Base-by-base conservation (phyloP, 2,797 vertebrate species). In the Takifugu rubripes region DNA sequence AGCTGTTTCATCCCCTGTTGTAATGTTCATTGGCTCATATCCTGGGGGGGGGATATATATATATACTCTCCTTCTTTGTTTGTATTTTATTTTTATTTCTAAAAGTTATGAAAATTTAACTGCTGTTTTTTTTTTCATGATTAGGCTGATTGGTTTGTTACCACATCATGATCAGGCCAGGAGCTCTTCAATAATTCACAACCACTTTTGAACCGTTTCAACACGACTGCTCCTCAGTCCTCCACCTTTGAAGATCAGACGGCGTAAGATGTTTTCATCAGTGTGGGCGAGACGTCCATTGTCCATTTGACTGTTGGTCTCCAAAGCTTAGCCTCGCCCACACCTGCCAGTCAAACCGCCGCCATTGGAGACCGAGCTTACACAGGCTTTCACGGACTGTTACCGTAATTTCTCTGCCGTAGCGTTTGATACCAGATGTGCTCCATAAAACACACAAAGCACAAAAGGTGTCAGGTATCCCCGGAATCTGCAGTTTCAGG, bases 381-480 rank as follows among this genome's bases (percentile, higher is more conserved):
- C 73, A 68, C 69, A 54, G 15, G 56, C 33, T 66, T 77, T 72
- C 82, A 82, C 76, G 84, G 82, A 88, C 88, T 79, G 77, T 75
- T 79, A 70, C 65, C 84, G 79, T 88, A 87, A 90, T 89, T 89
- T 77, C 74, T 84, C 84, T 86, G 85, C 87, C 85, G 78, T 47
- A 56, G 68, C 85, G 75, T 89, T 87, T 89, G 82, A 89, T 86
- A 87, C 67, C 82, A 84, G 83, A 81, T 83, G 77, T 81, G 84
- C 75, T 71, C 83, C 61, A 77, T 78, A 83, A 82, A 79, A 69
- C 73, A 82, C 78, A 84, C 78, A 83, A 84, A 87, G 84, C 77
- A 69, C 63, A 69, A 48, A 53, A 48, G 65, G 81, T 59, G 79
- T 86, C 50, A 85, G 83, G 86, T 88, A 84, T 89, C 87, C 84